Evolutionary conservation across 2,113 vertebrate genomes (phyloP).

Genomic region (Seriola dumerili): DNA sequence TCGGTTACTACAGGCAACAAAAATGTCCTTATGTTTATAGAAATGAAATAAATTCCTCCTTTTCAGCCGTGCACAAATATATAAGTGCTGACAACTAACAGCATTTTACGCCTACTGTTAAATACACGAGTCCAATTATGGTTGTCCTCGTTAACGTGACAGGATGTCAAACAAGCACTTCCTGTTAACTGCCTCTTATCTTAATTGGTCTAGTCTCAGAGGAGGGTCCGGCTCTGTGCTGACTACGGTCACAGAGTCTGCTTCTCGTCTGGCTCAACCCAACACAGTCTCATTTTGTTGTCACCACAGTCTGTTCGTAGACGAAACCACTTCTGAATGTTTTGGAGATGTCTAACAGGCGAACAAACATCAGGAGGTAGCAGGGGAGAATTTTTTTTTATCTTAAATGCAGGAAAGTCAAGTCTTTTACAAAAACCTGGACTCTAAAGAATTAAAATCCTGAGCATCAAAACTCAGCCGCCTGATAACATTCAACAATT

Average conservation of each 20-base stretch:
- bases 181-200: conserved; percentile 85
- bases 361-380: not conserved
- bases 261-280: conserved; percentile 78
- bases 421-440: not conserved
- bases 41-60: conserved; percentile 22
- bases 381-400: not conserved
- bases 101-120: conserved; percentile 64
- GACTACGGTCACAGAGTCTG: conserved; percentile 71
- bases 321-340: conserved; percentile 11
- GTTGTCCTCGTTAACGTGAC: conserved; percentile 84
- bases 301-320: conserved; percentile 33
- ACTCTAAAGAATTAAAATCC: no score
- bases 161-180: conserved; percentile 86
- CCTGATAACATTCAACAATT: not conserved
- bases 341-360: conserved; percentile 31
- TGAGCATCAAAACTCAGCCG: no score
- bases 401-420: not conserved
- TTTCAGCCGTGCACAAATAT: conserved; percentile 21
- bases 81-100: conserved; percentile 58
- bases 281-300: conserved; percentile 75
- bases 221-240: conserved; percentile 71
- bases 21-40: conserved; percentile 39
- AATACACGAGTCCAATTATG: conserved; percentile 72
- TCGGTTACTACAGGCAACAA: not conserved
- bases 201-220: conserved; percentile 84